Evolutionary conservation across 1,140 invertebrate species (phyloP), one percentile per base, ranked within the genome.

Genomic region (Thereuonema tuberculata): DNA sequence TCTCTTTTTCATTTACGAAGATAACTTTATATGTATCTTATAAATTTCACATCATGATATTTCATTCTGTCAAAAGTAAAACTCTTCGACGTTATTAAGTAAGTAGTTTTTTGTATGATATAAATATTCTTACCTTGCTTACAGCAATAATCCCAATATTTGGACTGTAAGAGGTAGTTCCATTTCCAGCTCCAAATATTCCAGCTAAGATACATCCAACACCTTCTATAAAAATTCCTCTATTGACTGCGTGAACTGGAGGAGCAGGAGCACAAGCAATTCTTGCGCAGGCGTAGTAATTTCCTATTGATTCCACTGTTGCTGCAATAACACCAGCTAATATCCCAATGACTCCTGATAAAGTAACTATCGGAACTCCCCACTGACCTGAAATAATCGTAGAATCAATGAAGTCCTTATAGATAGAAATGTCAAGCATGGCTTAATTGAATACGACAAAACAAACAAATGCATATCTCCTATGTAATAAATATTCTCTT

Each of bases 221-320:
- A 1, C 72, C 72, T 60, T 72, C 71, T 21, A 70, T 47, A 0
- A 67, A 50, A 23, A 71, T 70, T 2, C 69, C 71, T 3, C 71
- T 59, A 60, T 68, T 69, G 17, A 50, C 54, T 9, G 71, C 71
- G 58, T 71, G 69, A 1, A 65, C 27, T 0, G 71, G 71, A 17
- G 71, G 72, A 0, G 69, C 65, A 5, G 68, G 64, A 27, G 67
- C 69, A n/a, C 21, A 5, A 20, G 5, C 21, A 80, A 91, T 84
- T 69, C 83, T 80, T 0, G 89, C 86, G 2, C 86, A 86, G 1
- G 89, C 89, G 47, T 86, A 87, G 72, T 93, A 92, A 72, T 93
- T 90, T 65, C 88, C 89, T 56, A 92, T 81, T 1, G 86, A 89
- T 72, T 93, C 89, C 5, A 92, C 83, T 0, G 85, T 84, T 52